Conservation (phyloP, 2,113 vertebrate genomes). For the Penelope pileata region DNA sequence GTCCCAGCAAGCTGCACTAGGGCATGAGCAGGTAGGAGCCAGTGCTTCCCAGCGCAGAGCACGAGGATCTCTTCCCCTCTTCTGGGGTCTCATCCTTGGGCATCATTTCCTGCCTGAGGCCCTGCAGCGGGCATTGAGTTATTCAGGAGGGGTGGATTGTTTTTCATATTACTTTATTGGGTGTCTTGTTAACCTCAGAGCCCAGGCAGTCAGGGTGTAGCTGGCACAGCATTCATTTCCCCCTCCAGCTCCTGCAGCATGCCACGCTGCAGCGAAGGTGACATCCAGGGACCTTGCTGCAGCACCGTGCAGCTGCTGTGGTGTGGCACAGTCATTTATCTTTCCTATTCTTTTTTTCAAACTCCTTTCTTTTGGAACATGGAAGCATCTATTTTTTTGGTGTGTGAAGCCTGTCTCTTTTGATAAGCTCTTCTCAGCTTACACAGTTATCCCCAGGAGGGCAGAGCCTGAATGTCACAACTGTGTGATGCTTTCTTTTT, state of each 20-base stretch:
- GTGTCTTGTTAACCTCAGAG: not conserved
- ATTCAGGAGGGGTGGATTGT: not conserved
- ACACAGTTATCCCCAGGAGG: not conserved
- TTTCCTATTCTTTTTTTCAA: not conserved
- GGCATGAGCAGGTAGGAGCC: fast-evolving
- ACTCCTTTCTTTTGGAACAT: not conserved
- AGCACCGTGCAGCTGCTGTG: fast-evolving
- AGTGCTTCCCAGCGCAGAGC: not conserved
- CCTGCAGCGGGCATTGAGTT: not conserved
- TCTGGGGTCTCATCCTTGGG: not conserved
- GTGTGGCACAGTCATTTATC: not conserved
- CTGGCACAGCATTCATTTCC: not conserved
- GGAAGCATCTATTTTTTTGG: not conserved
- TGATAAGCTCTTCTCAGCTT: not conserved
- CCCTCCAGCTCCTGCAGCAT: not conserved
- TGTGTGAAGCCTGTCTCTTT: not conserved
- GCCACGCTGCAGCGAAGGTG: not conserved
- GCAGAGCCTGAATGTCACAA: not conserved
- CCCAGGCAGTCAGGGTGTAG: not conserved
- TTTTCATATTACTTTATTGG: not conserved
- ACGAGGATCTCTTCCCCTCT: not conserved
- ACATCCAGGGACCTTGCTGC: fast-evolving
- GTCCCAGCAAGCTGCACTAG: too few species aligned
- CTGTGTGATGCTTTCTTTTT: not conserved
- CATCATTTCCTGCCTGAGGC: not conserved